Percentiles rank a stretch among this genome's conserved stretches.
phyloP scores from a whole-genome alignment of 2,888 invertebrate genomes.

The Agrotis segetum region DNA sequence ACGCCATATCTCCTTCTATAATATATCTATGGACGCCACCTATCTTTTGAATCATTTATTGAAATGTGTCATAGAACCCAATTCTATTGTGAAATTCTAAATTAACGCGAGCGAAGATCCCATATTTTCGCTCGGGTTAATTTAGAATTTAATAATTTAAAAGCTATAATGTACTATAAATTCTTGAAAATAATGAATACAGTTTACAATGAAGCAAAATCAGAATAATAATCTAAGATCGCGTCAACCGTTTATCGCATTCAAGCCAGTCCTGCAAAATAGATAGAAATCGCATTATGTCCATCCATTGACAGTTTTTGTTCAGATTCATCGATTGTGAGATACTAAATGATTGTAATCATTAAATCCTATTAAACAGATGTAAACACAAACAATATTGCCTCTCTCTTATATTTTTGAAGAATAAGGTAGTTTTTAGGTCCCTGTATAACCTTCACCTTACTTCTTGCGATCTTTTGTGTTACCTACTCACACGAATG shows the following conservation, averaged over 20 bases:
- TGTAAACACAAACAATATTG: too few species aligned
- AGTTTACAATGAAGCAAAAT: not conserved
- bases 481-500: not conserved
- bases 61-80: too few species aligned
- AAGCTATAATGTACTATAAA: not conserved
- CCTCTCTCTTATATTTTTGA: not conserved
- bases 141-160: too few species aligned
- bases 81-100: too few species aligned
- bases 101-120: too few species aligned
- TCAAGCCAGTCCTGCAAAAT: conserved; percentile 2
- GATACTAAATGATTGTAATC: not conserved
- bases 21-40: too few species aligned
- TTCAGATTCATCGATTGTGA: not conserved
- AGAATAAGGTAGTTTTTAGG: not conserved
- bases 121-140: too few species aligned
- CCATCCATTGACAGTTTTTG: not conserved
- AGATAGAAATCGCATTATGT: conserved; percentile 4
- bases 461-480: not conserved
- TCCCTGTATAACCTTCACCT: not conserved
- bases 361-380: too few species aligned
- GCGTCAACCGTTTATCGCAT: not conserved
- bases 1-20: too few species aligned
- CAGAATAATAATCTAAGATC: not conserved
- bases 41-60: too few species aligned
- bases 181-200: not conserved